Evolutionary conservation across 2,113 vertebrate genomes (phyloP).

Genomic region (Neogale vison): DNA sequence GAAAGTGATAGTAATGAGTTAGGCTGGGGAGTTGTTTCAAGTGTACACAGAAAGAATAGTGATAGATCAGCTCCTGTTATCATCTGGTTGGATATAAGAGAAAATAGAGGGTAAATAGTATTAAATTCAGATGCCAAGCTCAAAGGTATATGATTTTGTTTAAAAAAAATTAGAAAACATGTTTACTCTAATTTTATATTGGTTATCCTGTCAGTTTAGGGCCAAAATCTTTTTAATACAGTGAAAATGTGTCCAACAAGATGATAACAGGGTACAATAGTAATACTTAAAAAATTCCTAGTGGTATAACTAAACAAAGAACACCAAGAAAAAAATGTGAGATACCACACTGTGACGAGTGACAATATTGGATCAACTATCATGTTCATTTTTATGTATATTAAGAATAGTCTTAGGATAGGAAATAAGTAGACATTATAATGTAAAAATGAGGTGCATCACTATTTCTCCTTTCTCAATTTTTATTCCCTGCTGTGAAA

Average conservation of each 20-base stretch:
- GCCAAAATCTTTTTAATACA: neutral
- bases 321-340: slow-evolving; percentile 12
- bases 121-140: slow-evolving; percentile 51
- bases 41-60: slow-evolving; percentile 45
- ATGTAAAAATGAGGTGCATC: neutral
- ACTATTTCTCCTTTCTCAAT: neutral
- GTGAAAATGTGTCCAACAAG: neutral
- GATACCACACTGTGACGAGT: neutral
- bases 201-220: neutral
- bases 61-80: slow-evolving; percentile 36
- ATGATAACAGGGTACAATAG: neutral
- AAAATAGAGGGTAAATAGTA: slow-evolving; percentile 35
- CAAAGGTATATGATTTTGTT: neutral
- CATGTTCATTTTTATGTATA: neutral
- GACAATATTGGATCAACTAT: neutral
- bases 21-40: slow-evolving; percentile 58
- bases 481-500: slow-evolving; percentile 12
- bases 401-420: neutral
- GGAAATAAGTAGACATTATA: neutral
- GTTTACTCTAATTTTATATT: slow-evolving; percentile 27
- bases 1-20: slow-evolving; percentile 60
- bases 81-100: neutral
- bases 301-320: neutral
- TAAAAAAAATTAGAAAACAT: neutral
- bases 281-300: neutral